A percentile compares a stretch with the other conserved stretches of the same genome.
Conservation (phyloP, 2,888 invertebrate genomes). For the Nephrocerus scutellatus region DNA sequence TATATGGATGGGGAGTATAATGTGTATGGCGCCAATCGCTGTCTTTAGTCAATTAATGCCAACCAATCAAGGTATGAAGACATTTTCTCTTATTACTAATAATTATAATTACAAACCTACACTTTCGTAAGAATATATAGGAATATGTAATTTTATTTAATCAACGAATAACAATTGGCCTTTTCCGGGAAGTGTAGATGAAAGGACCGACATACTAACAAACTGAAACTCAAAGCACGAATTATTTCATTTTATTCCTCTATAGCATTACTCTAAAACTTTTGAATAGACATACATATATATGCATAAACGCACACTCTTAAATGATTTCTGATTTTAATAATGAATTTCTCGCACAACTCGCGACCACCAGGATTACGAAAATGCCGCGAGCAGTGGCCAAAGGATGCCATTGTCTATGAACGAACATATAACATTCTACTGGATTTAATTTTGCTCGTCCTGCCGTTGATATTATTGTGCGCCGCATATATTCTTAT, state of each 20-base stretch:
- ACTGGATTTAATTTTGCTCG: constrained; percentile 57
- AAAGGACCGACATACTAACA: no score
- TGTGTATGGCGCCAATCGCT: constrained; percentile 61
- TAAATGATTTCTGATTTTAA: no score
- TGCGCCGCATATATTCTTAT: constrained; percentile 58
- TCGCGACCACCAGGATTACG: constrained; percentile 49
- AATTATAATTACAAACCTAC: no score
- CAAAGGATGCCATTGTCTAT: constrained; percentile 46
- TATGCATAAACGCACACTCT: no score
- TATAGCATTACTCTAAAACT: neutral
- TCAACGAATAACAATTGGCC: no score
- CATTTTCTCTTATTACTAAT: no score
- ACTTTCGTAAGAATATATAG: no score
- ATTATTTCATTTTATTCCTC: neutral
- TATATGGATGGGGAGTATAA: constrained; percentile 59
- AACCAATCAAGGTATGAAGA: constrained; percentile 45
- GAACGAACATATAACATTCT: constrained; percentile 61
- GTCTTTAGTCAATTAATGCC: constrained; percentile 54
- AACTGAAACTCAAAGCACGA: no score
- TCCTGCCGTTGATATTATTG: constrained; percentile 60
- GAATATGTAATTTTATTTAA: no score
- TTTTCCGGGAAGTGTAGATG: no score
- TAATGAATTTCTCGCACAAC: constrained; percentile 9
- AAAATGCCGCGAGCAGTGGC: constrained; percentile 59
- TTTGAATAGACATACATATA: no score